A percentile compares a stretch with the other conserved stretches of the same genome.
These are phyloP conservation scores for Xanthorhoe designata DNA, from an alignment of 2,888 invertebrate genomes.

Conservation along the genomic window DNA sequence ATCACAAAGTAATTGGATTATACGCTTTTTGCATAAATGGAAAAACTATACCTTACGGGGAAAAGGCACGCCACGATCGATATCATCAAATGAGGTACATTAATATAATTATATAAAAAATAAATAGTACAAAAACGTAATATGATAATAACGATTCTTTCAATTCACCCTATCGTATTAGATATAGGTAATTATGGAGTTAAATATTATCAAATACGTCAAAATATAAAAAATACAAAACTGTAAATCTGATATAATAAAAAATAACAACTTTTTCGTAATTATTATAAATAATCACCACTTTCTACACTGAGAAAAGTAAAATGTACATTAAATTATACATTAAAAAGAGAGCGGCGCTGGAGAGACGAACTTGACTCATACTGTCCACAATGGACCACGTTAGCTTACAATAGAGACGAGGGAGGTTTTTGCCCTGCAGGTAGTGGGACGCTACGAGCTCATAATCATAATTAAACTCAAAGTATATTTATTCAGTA, in stretches of 20 bases:
- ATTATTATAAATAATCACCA: constrained; percentile 1
- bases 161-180: not conserved
- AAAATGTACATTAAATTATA: constrained; percentile 1
- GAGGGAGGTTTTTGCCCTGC: too few relatives aligned
- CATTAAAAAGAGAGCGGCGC: too few relatives aligned
- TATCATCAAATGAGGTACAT: not conserved
- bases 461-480: too few relatives aligned
- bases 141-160: not conserved
- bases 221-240: not conserved
- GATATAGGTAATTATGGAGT: too few relatives aligned
- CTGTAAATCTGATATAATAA: constrained; percentile 2
- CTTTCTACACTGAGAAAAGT: constrained; percentile 4
- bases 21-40: constrained; percentile 21
- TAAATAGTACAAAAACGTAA: too few relatives aligned
- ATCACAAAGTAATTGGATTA: constrained; percentile 32
- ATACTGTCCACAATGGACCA: too few relatives aligned
- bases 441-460: too few relatives aligned
- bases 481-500: too few relatives aligned
- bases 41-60: not conserved
- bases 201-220: not conserved
- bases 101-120: too few relatives aligned
- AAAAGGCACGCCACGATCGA: not conserved
- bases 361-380: too few relatives aligned
- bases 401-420: too few relatives aligned
- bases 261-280: not conserved